phyloP scores from a whole-genome alignment of 1,140 invertebrate species.

The Carposina sasakii region DNA sequence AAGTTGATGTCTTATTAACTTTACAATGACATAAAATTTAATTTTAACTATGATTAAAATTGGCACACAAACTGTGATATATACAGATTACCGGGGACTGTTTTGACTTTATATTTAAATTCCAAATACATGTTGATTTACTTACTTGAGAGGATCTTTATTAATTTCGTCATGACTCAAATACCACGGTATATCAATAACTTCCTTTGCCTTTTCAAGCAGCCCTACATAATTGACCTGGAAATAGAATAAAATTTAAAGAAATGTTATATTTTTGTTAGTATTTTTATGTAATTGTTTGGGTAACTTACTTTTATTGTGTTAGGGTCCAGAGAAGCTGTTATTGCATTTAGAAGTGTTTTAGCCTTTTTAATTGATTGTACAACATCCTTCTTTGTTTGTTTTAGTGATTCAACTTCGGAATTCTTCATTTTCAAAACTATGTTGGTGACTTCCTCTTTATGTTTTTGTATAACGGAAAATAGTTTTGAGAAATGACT shows the following conservation, averaged over 20 bases:
- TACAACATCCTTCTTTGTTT: conserved; percentile 37
- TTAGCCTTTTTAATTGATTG: conserved; percentile 38
- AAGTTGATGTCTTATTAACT: too few relatives aligned
- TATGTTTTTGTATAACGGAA: conserved; percentile 43
- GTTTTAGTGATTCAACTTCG: conserved; percentile 41
- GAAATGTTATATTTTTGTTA: conserved; percentile 4
- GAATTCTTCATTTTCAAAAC: conserved; percentile 34
- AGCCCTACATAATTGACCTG: conserved; percentile 47
- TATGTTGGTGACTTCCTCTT: conserved; percentile 32
- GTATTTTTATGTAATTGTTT: too few relatives aligned
- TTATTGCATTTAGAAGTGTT: conserved; percentile 32
- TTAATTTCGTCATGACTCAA: conserved; percentile 34
- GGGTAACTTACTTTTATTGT: too few relatives aligned
- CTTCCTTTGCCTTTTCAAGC: conserved; percentile 46
- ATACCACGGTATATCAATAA: conserved; percentile 61
- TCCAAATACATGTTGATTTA: conserved; percentile 8
- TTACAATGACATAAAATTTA: too few relatives aligned
- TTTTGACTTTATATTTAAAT: too few relatives aligned
- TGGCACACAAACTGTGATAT: too few relatives aligned
- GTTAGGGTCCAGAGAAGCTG: conserved; percentile 30
- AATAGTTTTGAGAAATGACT: conserved; percentile 51
- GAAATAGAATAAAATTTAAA: conserved; percentile 14
- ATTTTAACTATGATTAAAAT: too few relatives aligned
- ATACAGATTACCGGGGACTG: too few relatives aligned
- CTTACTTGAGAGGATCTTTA: conserved; percentile 38